Conservation (phyloP, 1,140 invertebrate species). For the Antheraea mylitta region DNA sequence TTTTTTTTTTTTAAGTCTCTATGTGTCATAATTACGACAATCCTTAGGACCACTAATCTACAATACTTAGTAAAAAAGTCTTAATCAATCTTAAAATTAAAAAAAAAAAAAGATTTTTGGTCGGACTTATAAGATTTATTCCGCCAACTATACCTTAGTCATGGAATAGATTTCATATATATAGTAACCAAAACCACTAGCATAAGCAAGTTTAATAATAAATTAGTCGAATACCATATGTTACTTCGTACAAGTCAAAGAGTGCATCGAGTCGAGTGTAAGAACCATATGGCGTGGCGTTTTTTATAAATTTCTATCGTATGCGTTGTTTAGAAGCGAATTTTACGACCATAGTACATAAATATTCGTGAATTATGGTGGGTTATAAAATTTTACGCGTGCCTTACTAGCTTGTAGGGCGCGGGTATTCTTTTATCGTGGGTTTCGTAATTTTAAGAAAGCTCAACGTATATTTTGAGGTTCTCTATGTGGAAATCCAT, state of each 20-base stretch:
- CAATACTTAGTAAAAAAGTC: too few species aligned
- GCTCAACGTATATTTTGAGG: neutral
- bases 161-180: too few species aligned
- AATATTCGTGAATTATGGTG: conserved; percentile 4
- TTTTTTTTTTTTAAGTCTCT: too few species aligned
- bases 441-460: neutral
- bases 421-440: neutral
- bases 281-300: neutral
- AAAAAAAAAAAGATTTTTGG: too few species aligned
- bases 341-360: conserved; percentile 2
- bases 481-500: too few species aligned
- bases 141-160: too few species aligned
- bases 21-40: too few species aligned
- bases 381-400: conserved; percentile 4
- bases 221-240: neutral
- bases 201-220: neutral
- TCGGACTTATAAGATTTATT: too few species aligned
- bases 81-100: too few species aligned
- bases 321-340: neutral
- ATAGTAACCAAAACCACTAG: too few species aligned
- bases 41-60: too few species aligned
- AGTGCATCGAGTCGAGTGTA: neutral
- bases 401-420: neutral
- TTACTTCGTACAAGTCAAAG: neutral
- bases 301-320: neutral